Conservation (phyloP, 2,113 vertebrate species). For the Crotalus viridis region DNA sequence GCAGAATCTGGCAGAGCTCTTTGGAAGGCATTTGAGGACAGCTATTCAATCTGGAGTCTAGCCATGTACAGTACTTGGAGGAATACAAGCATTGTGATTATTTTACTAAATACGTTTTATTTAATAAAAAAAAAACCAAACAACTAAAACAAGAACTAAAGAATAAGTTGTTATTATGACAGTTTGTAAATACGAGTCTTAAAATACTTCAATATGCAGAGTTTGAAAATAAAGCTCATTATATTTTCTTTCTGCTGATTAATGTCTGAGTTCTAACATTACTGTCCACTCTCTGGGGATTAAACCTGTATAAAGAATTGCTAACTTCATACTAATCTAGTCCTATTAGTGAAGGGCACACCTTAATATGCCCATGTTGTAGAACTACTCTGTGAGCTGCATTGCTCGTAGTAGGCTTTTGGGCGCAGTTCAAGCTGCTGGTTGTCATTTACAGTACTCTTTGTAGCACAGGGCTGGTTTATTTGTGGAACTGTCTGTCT, state of each 20-base stretch:
- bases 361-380: background rate
- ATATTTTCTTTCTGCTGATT: slow-evolving; percentile 25
- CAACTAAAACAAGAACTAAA: slow-evolving; percentile 64
- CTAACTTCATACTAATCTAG: slow-evolving; percentile 25
- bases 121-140: slow-evolving; percentile 47
- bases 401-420: background rate
- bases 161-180: slow-evolving; percentile 50
- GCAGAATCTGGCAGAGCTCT: slow-evolving; percentile 74
- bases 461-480: background rate
- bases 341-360: background rate
- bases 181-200: slow-evolving; percentile 64
- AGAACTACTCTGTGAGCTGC: background rate
- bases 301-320: slow-evolving; percentile 49
- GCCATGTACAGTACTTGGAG: slow-evolving; percentile 81
- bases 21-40: slow-evolving; percentile 83
- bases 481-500: background rate
- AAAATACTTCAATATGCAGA: slow-evolving; percentile 62
- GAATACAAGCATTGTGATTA: slow-evolving; percentile 73
- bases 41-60: slow-evolving; percentile 76
- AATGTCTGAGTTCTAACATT: slow-evolving; percentile 52
- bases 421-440: background rate
- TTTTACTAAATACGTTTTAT: slow-evolving; percentile 72
- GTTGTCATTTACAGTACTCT: too few species aligned
- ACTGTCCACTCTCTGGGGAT: slow-evolving; percentile 53
- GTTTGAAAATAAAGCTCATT: slow-evolving; percentile 57